These are phyloP conservation scores for Carlito syrichta DNA, from an alignment of 2,113 vertebrate genomes.

Conservation along the genomic window DNA sequence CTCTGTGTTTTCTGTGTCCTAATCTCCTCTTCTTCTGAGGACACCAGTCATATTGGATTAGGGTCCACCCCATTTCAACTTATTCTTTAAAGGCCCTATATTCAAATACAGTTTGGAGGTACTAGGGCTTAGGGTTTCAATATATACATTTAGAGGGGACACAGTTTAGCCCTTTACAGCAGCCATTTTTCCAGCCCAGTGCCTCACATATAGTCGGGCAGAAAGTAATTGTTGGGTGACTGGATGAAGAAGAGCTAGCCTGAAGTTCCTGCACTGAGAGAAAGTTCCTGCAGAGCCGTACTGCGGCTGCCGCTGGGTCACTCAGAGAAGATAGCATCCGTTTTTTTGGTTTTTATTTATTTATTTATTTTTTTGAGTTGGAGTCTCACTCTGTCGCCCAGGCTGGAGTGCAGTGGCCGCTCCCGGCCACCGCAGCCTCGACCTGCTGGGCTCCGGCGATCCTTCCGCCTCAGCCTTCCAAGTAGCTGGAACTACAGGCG, in stretches of 20 bases:
- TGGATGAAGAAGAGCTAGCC: not conserved
- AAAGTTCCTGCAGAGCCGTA: too few relatives aligned
- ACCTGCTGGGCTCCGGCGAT: too few relatives aligned
- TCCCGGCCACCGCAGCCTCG: too few relatives aligned
- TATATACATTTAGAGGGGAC: not conserved
- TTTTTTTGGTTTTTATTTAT: too few relatives aligned
- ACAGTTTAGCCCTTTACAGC: not conserved
- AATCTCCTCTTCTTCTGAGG: not conserved
- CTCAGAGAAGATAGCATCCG: not conserved
- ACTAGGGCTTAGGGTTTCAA: not conserved
- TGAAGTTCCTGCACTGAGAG: not conserved
- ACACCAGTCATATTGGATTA: not conserved
- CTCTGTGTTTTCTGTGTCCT: not conserved
- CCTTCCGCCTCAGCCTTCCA: too few relatives aligned
- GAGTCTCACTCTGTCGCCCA: too few relatives aligned
- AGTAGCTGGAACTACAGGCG: too few relatives aligned
- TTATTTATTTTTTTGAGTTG: too few relatives aligned
- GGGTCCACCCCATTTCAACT: not conserved
- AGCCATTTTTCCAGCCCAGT: not conserved
- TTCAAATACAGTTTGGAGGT: not conserved
- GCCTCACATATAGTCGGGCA: not conserved
- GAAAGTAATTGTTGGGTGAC: not conserved
- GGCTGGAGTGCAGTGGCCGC: too few relatives aligned
- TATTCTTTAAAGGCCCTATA: not conserved
- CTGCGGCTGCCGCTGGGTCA: not conserved